These are phyloP conservation scores for Campoletis raptor DNA, from an alignment of 2,888 invertebrate genomes.

Conservation along the genomic window DNA sequence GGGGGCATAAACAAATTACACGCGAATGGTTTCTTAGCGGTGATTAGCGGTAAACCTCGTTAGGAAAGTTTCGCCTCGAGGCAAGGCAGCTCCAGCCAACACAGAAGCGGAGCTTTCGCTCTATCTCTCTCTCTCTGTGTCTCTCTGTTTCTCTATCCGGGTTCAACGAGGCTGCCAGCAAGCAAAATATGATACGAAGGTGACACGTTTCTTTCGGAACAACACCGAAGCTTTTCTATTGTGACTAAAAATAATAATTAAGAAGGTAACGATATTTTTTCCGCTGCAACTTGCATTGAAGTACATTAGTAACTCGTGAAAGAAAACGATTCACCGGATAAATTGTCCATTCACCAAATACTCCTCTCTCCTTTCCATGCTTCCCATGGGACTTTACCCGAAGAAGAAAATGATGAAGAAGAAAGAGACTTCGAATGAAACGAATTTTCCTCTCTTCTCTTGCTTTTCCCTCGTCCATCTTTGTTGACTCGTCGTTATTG, in stretches of 20 bases:
- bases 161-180: constrained; percentile 50
- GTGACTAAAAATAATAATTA: neutral
- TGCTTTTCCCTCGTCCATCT: constrained; percentile 63
- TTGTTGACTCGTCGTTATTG: constrained; percentile 75
- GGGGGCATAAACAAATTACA: constrained; percentile 83
- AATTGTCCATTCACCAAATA: constrained; percentile 72
- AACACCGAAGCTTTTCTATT: neutral
- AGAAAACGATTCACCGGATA: constrained; percentile 73
- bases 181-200: constrained; percentile 45
- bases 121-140: neutral
- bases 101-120: constrained; percentile 47
- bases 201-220: neutral
- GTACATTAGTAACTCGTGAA: constrained; percentile 17
- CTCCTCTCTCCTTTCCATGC: constrained; percentile 66
- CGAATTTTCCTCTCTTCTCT: constrained; percentile 69
- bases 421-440: constrained; percentile 63
- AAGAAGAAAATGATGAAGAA: constrained; percentile 36
- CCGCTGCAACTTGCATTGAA: constrained; percentile 6
- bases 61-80: constrained; percentile 77
- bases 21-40: constrained; percentile 82
- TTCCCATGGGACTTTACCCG: constrained; percentile 74
- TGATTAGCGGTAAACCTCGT: constrained; percentile 83
- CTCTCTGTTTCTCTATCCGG: neutral
- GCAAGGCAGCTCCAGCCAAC: constrained; percentile 50
- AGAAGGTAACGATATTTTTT: neutral